Conservation (phyloP, 1,140 invertebrate genomes). For the Lanistes nyassanus region DNA sequence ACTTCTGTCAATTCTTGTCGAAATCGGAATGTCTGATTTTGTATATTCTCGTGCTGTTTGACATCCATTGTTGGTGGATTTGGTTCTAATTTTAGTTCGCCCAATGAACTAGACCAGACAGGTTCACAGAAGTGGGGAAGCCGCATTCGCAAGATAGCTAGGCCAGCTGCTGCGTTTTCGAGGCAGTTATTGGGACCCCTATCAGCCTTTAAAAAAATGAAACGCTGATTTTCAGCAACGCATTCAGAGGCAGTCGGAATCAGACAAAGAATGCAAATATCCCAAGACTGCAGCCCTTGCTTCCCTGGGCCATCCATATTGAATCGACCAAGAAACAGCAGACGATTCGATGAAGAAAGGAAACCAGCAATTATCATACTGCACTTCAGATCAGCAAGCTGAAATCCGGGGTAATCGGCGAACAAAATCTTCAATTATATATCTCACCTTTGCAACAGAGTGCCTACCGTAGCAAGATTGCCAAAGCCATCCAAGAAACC, state of each 20-base stretch:
- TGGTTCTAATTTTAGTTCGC: slow-evolving; percentile 14
- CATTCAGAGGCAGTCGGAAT: neutral
- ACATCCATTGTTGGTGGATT: slow-evolving; percentile 17
- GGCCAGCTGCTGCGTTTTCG: neutral
- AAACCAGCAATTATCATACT: neutral
- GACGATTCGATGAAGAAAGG: slow-evolving; percentile 3
- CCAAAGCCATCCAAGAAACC: slow-evolving; percentile 2
- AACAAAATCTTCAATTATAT: neutral
- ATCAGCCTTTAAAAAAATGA: neutral
- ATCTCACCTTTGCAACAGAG: slow-evolving; percentile 6
- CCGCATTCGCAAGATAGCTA: slow-evolving; percentile 1
- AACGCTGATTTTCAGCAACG: neutral
- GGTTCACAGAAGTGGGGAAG: slow-evolving; percentile 3
- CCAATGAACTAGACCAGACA: slow-evolving; percentile 19
- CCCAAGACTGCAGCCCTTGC: neutral
- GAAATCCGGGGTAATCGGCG: neutral
- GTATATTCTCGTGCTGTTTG: neutral
- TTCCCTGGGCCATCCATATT: slow-evolving; percentile 20
- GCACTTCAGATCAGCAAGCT: neutral
- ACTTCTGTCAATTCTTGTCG: neutral
- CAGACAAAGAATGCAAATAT: neutral
- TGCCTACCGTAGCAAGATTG: neutral
- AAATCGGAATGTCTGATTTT: neutral
- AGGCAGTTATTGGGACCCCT: no score
- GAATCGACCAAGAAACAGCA: slow-evolving; percentile 11